Base-by-base conservation (phyloP, 2,888 invertebrate genomes). In the Xanthia icteritia region DNA sequence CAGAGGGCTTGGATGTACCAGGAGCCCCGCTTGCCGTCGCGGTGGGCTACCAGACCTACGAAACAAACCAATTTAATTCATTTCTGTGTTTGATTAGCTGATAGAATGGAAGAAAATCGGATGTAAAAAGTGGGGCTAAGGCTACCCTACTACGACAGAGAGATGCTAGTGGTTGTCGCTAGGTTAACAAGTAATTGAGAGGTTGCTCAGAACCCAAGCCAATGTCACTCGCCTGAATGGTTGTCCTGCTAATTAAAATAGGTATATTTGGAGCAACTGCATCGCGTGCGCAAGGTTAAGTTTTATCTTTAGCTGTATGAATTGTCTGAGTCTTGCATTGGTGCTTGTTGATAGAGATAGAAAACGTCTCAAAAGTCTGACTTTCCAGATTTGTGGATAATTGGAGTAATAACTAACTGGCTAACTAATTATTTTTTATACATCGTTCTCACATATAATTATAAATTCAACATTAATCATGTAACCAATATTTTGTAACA, bases 1-100 rank as follows among this genome's bases (percentile, higher is more conserved):
- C 98, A 98, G 88, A 98, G 94, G 82, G 96, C 96, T 92, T 97
- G 97, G 88, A 98, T 97, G 93, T 98, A 98, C 98, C 98, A 98
- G 64, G 98, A 97, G 39, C 98, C 98, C 13, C 88, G 86, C 45
- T 92, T 83, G 9, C 92, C 89, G 93, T 98, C 97, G 76, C 98
- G 97, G 90, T 97, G 96, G 0, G 98, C 97, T 85, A 96, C 95
- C 90, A 95, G 97, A 6, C 97, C 97, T 97, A 91, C 20, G 20
- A 39, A 56, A 58, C 27, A 42, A 17, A 8, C 15, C 0, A 27
- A 42, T 51, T 4, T 51, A 36, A 23, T 51, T 58, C 1, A 70
- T 17, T 79, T 54, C 17, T 51, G 6, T 36, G 27, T 54, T 17
- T 17, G 23, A 36, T 23, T 23, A 76, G 2, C 36, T 39, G 56